phyloP scores from a whole-genome alignment of 2,888 invertebrate species.

The Microdon myrmicae region DNA sequence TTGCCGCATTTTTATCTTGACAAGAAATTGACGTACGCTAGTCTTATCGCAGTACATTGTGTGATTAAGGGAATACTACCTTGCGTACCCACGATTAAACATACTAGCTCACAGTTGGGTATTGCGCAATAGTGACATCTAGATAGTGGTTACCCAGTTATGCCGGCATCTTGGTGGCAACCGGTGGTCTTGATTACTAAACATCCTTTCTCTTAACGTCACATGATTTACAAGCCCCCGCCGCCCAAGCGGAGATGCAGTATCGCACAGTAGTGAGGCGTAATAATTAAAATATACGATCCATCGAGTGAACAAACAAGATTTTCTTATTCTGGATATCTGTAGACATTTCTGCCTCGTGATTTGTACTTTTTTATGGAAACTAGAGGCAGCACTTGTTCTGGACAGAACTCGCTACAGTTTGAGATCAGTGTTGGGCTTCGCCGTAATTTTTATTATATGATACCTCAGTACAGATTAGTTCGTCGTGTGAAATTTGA shows the following conservation, averaged over 20 bases:
- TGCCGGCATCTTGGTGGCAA: constrained; percentile 16
- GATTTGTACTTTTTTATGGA: constrained; percentile 39
- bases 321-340: constrained; percentile 14
- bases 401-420: constrained; percentile 9
- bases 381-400: constrained; percentile 33
- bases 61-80: too few relatives aligned
- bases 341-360: too few relatives aligned
- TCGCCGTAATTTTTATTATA: constrained; percentile 12
- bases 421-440: constrained; percentile 18
- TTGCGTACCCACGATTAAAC: constrained; percentile 11
- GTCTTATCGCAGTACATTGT: too few relatives aligned
- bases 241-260: constrained; percentile 22
- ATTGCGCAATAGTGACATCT: constrained; percentile 18
- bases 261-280: constrained; percentile 16
- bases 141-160: constrained; percentile 10
- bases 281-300: constrained; percentile 41
- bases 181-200: constrained; percentile 16
- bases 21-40: too few relatives aligned
- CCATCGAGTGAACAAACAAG: constrained; percentile 14
- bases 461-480: constrained; percentile 5
- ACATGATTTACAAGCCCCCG: constrained; percentile 35
- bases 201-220: constrained; percentile 17
- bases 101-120: constrained; percentile 15
- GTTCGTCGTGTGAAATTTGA: constrained; percentile 7
- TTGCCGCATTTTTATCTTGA: too few relatives aligned